Conservation (phyloP, 2,113 vertebrate species). For the Otocyon megalotis region DNA sequence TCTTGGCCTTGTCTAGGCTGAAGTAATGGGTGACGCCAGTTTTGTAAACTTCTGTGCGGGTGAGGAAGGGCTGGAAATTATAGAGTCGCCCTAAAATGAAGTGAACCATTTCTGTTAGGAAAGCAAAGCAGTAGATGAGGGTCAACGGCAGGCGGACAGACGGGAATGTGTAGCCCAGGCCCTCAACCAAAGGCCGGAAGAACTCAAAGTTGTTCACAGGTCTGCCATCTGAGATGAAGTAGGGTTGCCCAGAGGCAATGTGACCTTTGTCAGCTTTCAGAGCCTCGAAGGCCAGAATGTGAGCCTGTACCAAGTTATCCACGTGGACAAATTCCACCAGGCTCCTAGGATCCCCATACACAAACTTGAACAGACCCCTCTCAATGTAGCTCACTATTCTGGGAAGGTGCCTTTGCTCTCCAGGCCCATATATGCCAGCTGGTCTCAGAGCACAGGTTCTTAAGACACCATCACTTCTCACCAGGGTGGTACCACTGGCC, state of each 20-base stretch:
- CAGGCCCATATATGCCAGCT: constrained; percentile 96
- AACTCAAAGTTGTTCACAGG: constrained; percentile 98
- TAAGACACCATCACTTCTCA: constrained; percentile 81
- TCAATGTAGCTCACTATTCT: constrained; percentile 95
- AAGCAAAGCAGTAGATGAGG: constrained; percentile 93
- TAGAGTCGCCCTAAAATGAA: constrained; percentile 89
- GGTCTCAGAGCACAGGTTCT: constrained; percentile 93
- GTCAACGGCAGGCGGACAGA: constrained; percentile 90
- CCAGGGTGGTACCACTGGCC: constrained; percentile 88
- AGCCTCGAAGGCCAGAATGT: constrained; percentile 91
- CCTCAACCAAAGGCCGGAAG: constrained; percentile 95
- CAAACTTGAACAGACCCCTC: constrained; percentile 93
- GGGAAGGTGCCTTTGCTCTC: constrained; percentile 96
- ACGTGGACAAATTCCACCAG: constrained; percentile 97
- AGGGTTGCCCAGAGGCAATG: constrained; percentile 93
- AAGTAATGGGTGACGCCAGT: constrained; percentile 96
- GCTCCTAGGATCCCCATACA: constrained; percentile 92
- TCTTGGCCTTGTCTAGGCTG: constrained; percentile 93
- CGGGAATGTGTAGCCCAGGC: constrained; percentile 94
- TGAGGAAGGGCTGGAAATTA: constrained; percentile 97
- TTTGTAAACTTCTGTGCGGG: constrained; percentile 96
- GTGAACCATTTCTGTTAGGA: constrained; percentile 93
- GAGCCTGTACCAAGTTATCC: constrained; percentile 94
- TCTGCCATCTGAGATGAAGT: constrained; percentile 95
- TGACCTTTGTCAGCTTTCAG: constrained; percentile 87